Evolutionary conservation across 2,888 invertebrate genomes (phyloP), one percentile per base, ranked within the genome.

Genomic region (Syrphus vitripennis): DNA sequence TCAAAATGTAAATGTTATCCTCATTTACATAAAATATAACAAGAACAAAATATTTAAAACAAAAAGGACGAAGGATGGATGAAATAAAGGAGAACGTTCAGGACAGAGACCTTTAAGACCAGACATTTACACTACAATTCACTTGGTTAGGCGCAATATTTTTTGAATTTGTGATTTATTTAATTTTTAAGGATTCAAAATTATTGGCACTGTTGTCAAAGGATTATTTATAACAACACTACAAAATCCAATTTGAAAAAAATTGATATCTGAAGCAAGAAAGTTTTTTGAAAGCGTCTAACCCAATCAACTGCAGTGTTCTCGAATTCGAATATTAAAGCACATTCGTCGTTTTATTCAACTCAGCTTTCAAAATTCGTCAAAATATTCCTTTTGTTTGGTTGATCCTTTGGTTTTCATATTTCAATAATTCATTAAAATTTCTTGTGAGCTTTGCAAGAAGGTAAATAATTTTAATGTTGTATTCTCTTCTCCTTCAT

Each of bases 1-100:
- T 72, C 40, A 61, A 76, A 80, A 84, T 80, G 80, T 76, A 76
- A 84, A 84, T 80, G 45, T 53, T 61, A 59, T 74, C 70, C 59
- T 50, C 76, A 45, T 67, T 76, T 76, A 57, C 29, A 55, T 57
- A 45, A 59, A 59, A 4, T 50, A 12, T 71, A 76, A 55, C 50
- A 57, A 14, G 34, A 69, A 61, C 14, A 53, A 50, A 50, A 14
- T 6, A 24, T n/a, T n/a, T n/a, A 3, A n/a, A 48, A 14, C 3
- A 16, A 34, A 34, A 48, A 34, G 19, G 16, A 29, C 26, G 3
- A 29, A n/a, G 16, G 63, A 29, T 24, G 50, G n/a, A n/a, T 24
- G 12, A 16, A 59, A 55, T 29, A 55, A 55, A 55, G n/a, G 55
- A 29, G 55, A 10, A 55, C 10, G 7, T 55, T 55, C 16, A 55